Evolutionary conservation across 2,888 invertebrate species (phyloP), one percentile per base, ranked within the genome.

Genomic region (Spodoptera littoralis): DNA sequence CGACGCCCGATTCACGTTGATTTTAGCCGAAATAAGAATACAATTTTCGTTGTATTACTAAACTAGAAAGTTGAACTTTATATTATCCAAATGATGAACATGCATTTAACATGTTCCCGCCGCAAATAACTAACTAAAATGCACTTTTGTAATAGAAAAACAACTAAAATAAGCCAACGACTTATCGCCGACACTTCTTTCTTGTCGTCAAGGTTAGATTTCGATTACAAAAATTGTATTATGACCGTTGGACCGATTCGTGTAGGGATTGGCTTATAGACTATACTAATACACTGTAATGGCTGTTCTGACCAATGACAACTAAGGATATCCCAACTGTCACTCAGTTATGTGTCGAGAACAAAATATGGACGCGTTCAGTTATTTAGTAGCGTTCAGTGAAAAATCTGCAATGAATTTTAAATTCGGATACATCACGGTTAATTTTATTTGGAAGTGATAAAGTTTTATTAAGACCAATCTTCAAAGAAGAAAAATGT

Each of bases 1-100:
- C 89, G 93, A 94, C 94, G 94, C 94, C 94, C 93, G 93, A 90
- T 90, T 91, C 86, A 88, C 88, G 88, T 88, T 87, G 82, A 84
- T 82, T 86, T 88, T 85, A 83, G 83, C 86, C 87, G 81, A 90
- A 90, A 83, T 87, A 85, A 70, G 80, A 83, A 80, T 61, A 74
- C 83, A 81, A 82, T 84, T 86, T 80, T 79, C 76, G 76, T 75
- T 62, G 62, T 73, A 74, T 70, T 68, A 70, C 65, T 56, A 73
- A 70, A 62, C 46, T 53, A 65, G 57, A 70, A 73, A 60, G 61
- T 66, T 53, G 44, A 67, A 50, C 59, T 59, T 60, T 60, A 69
- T 75, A 70, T 66, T 76, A 78, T 73, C 65, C 57, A 58, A 65
- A 70, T 71, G 73, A 68, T 73, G 46, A 76, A 67, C 67, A 81